These are phyloP conservation scores for Okamejei kenojei DNA, from an alignment of 2,797 vertebrate species.

Conservation along the genomic window DNA sequence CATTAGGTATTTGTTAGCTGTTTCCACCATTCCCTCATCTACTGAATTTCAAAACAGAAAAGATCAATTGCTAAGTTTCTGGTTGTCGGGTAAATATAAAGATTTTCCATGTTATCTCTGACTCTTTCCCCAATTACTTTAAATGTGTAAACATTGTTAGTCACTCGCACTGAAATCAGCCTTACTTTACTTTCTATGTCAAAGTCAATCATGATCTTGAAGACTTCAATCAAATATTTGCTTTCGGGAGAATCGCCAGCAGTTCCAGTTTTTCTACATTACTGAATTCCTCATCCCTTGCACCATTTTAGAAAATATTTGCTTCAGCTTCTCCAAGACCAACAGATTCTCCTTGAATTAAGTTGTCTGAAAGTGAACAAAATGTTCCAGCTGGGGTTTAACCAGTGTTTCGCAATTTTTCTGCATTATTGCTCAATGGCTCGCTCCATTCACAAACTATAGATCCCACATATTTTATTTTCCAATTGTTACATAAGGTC, in stretches of 20 bases:
- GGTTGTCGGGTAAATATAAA: no score
- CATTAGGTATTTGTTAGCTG: background rate
- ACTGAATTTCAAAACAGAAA: background rate
- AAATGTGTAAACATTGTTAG: background rate
- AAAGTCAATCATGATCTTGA: background rate
- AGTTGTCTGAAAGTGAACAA: background rate
- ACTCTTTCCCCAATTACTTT: background rate
- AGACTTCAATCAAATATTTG: background rate
- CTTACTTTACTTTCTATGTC: background rate
- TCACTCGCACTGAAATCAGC: background rate
- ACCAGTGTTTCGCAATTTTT: background rate
- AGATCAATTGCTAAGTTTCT: background rate
- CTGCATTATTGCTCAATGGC: background rate
- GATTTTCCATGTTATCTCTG: background rate
- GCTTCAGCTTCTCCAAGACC: background rate
- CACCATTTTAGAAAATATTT: background rate
- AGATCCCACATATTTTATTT: background rate
- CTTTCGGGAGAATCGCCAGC: background rate
- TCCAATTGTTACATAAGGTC: no score
- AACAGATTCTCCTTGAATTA: background rate
- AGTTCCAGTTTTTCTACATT: background rate
- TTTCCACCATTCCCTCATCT: background rate
- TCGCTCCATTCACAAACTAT: background rate
- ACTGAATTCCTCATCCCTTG: background rate
- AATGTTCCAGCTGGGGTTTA: background rate